These are phyloP conservation scores for Iphiclides podalirius DNA, from an alignment of 2,888 invertebrate genomes.

Conservation along the genomic window DNA sequence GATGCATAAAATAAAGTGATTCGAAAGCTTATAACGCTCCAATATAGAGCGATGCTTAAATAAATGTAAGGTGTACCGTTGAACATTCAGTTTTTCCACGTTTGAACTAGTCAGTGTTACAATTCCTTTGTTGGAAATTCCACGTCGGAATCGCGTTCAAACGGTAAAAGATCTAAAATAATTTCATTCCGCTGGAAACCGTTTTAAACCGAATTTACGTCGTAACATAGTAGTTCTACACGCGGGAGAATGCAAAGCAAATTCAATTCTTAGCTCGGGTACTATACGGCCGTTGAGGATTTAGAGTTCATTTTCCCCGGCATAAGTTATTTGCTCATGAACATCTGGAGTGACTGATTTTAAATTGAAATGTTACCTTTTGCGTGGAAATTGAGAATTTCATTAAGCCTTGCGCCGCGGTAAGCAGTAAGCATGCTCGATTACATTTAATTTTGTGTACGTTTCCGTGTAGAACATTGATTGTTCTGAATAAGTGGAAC, in stretches of 20 bases:
- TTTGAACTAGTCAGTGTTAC: not conserved
- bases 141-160: conserved; percentile 8
- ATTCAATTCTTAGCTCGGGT: conserved; percentile 69
- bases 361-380: conserved; percentile 61
- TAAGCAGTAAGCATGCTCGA: conserved; percentile 29
- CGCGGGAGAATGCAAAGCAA: conserved; percentile 48
- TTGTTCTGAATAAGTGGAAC: not conserved
- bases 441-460: conserved; percentile 25
- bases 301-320: conserved; percentile 70
- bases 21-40: not conserved
- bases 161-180: conserved; percentile 23
- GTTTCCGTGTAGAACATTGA: conserved; percentile 5
- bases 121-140: conserved; percentile 19
- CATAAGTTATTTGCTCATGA: conserved; percentile 71
- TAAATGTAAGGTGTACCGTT: not conserved
- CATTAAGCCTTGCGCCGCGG: conserved; percentile 33
- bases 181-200: conserved; percentile 22
- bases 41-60: not conserved
- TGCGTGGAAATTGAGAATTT: conserved; percentile 55
- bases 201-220: conserved; percentile 26
- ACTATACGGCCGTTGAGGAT: conserved; percentile 62
- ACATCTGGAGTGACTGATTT: conserved; percentile 69
- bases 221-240: conserved; percentile 23
- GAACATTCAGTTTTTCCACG: not conserved
- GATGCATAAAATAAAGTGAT: conserved; percentile 4